These are phyloP conservation scores for Micronycteris hirsuta DNA, from an alignment of 2,113 vertebrate genomes.

Conservation along the genomic window DNA sequence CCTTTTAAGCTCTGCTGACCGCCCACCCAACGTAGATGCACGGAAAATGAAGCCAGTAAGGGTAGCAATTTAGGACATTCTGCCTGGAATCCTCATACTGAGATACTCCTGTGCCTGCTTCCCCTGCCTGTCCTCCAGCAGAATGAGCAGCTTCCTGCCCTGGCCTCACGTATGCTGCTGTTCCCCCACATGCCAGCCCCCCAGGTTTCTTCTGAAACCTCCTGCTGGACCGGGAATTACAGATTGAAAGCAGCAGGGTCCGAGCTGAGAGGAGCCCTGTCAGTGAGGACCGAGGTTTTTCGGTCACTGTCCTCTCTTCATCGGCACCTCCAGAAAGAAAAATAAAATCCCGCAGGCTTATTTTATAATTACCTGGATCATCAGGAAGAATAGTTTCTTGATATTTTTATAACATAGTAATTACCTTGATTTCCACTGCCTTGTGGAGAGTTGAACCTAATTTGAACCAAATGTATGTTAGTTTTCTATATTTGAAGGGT, in stretches of 20 bases:
- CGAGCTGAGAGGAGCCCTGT: background rate
- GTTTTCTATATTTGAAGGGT: constrained; percentile 35
- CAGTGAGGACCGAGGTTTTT: background rate
- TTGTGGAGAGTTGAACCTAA: background rate
- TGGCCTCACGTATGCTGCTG: background rate
- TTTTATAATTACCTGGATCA: background rate
- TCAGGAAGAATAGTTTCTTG: background rate
- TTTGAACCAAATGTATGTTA: constrained; percentile 45
- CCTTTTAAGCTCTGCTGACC: background rate
- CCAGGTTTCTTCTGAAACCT: background rate
- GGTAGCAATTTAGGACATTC: background rate
- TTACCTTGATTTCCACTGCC: background rate
- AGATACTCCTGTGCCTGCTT: too few species aligned
- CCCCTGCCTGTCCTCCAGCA: background rate
- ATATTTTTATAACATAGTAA: background rate
- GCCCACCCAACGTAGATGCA: too few species aligned
- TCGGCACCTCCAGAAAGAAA: background rate
- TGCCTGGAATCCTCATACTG: background rate
- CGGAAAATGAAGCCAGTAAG: background rate
- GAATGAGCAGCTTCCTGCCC: background rate
- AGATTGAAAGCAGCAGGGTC: background rate
- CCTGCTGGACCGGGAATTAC: background rate
- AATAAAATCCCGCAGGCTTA: background rate
- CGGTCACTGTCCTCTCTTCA: background rate
- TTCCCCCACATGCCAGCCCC: background rate